Percentiles rank a stretch among this genome's conserved stretches.
Evolutionary conservation across 1,140 invertebrate species (phyloP).

Genomic region (Bombus sylvicola): DNA sequence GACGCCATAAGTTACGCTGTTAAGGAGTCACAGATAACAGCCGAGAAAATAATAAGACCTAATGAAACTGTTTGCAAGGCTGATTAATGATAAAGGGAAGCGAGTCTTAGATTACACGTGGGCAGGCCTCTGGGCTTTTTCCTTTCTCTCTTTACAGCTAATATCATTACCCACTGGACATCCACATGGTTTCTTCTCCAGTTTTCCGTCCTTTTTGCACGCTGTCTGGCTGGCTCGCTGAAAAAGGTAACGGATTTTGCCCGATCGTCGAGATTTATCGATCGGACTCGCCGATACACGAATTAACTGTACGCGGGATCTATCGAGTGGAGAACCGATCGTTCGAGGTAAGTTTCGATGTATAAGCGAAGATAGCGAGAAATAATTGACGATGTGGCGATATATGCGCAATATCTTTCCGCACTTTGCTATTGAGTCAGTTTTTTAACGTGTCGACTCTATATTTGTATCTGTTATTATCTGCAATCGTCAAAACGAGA

Average conservation of each 20-base stretch:
- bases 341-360: background rate
- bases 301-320: no score
- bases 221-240: background rate
- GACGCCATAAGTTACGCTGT: constrained; percentile 57
- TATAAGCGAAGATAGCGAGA: no score
- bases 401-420: no score
- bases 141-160: constrained; percentile 7
- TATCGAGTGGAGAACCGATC: background rate
- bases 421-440: no score
- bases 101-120: constrained; percentile 42
- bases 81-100: constrained; percentile 65
- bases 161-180: background rate
- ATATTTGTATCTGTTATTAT: no score
- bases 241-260: background rate
- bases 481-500: no score
- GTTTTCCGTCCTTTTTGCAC: background rate
- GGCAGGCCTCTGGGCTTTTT: constrained; percentile 11
- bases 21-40: constrained; percentile 44
- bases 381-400: no score
- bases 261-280: background rate
- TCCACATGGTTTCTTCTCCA: background rate
- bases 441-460: no score
- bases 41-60: constrained; percentile 57
- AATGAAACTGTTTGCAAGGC: constrained; percentile 67
- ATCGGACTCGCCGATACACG: no score